Evolutionary conservation across 2,113 vertebrate genomes (phyloP).

Genomic region (Spizaetus ornatus): DNA sequence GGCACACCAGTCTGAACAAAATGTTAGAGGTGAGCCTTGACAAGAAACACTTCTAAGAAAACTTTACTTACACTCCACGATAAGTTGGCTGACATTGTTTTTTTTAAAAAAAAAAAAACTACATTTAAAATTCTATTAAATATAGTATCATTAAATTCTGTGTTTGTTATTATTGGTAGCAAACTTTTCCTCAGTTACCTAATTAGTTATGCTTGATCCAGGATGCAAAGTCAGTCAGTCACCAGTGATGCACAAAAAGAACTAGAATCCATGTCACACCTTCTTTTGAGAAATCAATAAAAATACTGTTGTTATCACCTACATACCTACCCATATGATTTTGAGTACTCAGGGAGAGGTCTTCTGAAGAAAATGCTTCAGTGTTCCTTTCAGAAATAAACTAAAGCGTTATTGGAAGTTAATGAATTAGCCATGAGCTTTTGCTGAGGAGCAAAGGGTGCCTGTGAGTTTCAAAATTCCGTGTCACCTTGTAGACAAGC

Average conservation of each 20-base stretch:
- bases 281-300: neutral
- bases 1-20: neutral
- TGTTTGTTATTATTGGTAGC: neutral
- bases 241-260: neutral
- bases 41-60: neutral
- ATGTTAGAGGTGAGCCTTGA: neutral
- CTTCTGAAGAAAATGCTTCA: neutral
- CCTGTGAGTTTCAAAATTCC: neutral
- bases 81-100: neutral
- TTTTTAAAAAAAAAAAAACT: neutral
- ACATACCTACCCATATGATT: neutral
- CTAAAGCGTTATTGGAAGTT: neutral
- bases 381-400: neutral
- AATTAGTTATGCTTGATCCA: neutral
- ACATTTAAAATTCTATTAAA: neutral
- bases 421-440: neutral
- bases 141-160: neutral
- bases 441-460: neutral
- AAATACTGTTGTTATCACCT: neutral
- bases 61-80: neutral
- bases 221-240: neutral
- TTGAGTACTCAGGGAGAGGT: neutral
- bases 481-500: neutral
- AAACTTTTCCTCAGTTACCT: neutral
- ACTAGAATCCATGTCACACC: neutral